phyloP scores from a whole-genome alignment of 2,113 vertebrate genomes.

The Miniopterus natalensis region DNA sequence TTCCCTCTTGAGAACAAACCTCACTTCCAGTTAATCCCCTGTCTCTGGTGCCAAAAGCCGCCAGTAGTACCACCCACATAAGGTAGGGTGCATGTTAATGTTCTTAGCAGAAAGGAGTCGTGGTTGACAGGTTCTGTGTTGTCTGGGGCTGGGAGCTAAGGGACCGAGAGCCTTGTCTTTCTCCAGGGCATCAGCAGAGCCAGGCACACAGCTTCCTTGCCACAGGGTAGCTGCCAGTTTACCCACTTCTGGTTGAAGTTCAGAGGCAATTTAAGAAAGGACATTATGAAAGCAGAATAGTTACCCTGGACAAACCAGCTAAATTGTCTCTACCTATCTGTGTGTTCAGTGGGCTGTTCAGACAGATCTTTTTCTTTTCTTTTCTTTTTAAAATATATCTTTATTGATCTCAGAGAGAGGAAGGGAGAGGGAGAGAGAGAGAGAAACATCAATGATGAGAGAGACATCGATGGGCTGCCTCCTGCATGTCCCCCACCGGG shows the following conservation, averaged over 20 bases:
- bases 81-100: neutral
- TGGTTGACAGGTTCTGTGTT: neutral
- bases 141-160: neutral
- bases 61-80: neutral
- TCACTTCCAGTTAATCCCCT: slow-evolving; percentile 43
- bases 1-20: slow-evolving; percentile 26
- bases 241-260: neutral
- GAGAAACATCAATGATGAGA: no score
- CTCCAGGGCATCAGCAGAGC: neutral
- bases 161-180: neutral
- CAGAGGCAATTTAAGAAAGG: neutral
- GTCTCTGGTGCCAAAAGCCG: neutral
- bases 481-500: no score
- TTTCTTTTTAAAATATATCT: no score
- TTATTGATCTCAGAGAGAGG: no score
- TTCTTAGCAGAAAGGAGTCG: neutral
- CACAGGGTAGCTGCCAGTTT: neutral
- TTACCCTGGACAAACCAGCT: neutral
- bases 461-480: no score
- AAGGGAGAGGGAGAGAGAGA: no score
- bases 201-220: neutral
- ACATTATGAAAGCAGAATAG: neutral
- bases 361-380: neutral
- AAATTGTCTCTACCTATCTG: neutral
- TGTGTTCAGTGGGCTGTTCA: neutral